Evolutionary conservation across 2,888 invertebrate genomes (phyloP), one percentile per base, ranked within the genome.

Genomic region (Xestia c-nigrum): DNA sequence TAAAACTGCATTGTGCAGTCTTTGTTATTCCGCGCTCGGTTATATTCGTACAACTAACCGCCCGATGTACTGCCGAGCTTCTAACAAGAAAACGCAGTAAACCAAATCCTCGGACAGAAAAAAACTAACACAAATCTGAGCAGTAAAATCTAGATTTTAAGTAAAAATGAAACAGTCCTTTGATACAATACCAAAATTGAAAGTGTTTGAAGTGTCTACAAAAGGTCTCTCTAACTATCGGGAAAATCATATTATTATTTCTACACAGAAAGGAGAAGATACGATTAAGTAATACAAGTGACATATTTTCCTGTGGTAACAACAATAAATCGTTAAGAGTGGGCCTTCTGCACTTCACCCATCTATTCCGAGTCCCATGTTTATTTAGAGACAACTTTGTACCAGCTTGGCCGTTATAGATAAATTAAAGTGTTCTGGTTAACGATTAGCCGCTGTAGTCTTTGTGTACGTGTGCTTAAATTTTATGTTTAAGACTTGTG

Each of bases 1-100:
- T 89, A 90, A 90, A 90, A 90, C 89, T 87, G 82, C 83, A 85
- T 85, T 83, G 86, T 85, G 84, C 78, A 85, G 86, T 82, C 85
- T 88, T 83, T 86, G 86, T 87, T 86, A 79, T 80, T 84, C 78
- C 59, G 72, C 66, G 70, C 85, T 66, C 72, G 85, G 85, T 73
- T 84, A 81, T 84, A 85, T 85, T 85, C 82, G 85, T 65, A 81
- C 69, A 85, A 85, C 82, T 78, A 84, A 81, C 84, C 82, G 78
- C 78, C 50, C 78, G 55, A 78, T 71, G 65, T 74, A 74, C 83
- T 69, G 43, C 46, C 64, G 74, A 21, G 7, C 52, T 38, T 31
- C 31, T 19, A 7, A 21, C 6, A 40, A 7, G 57, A 31, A 50
- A 52, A 7, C 21, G 7, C 63, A 83, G 82, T 70, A 83, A 24